Percentiles rank a stretch among this genome's conserved stretches.
Evolutionary conservation across 2,797 vertebrate genomes (phyloP).

Genomic region (Microcaecilia unicolor): DNA sequence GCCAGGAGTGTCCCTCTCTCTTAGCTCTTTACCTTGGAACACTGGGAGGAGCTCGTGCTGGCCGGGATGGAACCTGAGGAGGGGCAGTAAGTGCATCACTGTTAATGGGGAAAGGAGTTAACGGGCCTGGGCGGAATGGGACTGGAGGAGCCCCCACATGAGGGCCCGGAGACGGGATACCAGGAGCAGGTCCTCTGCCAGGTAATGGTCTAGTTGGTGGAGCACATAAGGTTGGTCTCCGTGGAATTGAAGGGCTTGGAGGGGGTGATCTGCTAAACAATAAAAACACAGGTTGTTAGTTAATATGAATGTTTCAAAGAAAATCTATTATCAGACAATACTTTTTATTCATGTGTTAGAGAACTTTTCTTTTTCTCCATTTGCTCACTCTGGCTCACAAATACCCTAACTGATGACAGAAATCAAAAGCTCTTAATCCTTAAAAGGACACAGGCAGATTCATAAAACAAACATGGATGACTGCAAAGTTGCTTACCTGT

Average conservation of each 20-base stretch:
- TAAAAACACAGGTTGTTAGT: background rate
- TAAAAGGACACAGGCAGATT: no score
- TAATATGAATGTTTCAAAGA: no score
- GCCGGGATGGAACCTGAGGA: conserved; percentile 52
- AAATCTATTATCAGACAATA: no score
- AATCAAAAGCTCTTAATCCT: no score
- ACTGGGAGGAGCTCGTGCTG: conserved; percentile 55
- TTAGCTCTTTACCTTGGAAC: conserved; percentile 69
- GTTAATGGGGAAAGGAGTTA: conserved; percentile 54
- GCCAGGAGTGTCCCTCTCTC: background rate
- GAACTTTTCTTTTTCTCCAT: no score
- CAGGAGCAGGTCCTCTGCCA: conserved; percentile 41
- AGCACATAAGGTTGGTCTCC: conserved; percentile 38
- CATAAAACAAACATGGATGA: no score
- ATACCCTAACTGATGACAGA: no score
- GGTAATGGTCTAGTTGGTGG: conserved; percentile 35
- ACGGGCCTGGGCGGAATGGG: conserved; percentile 61
- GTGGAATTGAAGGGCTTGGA: conserved; percentile 62
- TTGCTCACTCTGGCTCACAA: no score
- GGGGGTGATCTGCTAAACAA: conserved; percentile 65
- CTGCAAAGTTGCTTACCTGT: no score
- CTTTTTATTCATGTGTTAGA: no score
- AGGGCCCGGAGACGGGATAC: conserved; percentile 51
- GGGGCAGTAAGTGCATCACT: conserved; percentile 53
- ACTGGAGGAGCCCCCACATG: conserved; percentile 63